Evolutionary conservation across 1,140 invertebrate species (phyloP), one percentile per base, ranked within the genome.

Genomic region (Lineus longissimus): DNA sequence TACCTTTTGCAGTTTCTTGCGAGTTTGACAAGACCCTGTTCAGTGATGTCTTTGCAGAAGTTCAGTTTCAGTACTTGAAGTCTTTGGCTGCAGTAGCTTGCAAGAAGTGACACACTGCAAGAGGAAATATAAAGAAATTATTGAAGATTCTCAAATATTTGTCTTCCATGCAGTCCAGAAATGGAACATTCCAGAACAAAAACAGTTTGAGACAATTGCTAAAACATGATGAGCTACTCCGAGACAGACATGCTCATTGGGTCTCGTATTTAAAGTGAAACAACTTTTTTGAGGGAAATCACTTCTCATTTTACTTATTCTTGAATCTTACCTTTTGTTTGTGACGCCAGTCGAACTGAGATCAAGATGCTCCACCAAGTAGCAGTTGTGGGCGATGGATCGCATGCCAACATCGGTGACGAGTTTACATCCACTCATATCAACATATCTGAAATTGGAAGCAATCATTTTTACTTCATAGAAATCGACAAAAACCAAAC

Each of bases 321-420:
- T n/a, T n/a, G n/a, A 36, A 36, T 7, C 33, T 15, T 36, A 36
- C 33, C 33, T 36, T 36, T 36, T 36, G 33, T 36, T 36, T 36
- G 72, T 76, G 64, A 75, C 76, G 1, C 71, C 67, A 33, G 79
- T 76, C 2, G 79, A 79, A 61, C 79, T 79, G 63, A 81, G 73
- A 70, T 81, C 79, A 9, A 81, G 64, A 64, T 72, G 63, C 36
- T 70, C 62, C 23, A 81, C 64, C 19, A 71, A 69, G 13, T 62
- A 68, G 67, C 79, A 79, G 56, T 73, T 76, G 40, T 73, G 78
- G 9, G 74, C 73, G n/a, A 79, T 41, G 19, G 71, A 73, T 36
- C 70, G 60, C 0, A 79, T 66, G 51, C 77, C 75, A 19, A 66
- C 55, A 62, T 81, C 75, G 19, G 70, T 76, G 19, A 81, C 65